A percentile compares a stretch with the other conserved stretches of the same genome.
phyloP scores from a whole-genome alignment of 2,888 invertebrate species.

The Lithosia quadra region DNA sequence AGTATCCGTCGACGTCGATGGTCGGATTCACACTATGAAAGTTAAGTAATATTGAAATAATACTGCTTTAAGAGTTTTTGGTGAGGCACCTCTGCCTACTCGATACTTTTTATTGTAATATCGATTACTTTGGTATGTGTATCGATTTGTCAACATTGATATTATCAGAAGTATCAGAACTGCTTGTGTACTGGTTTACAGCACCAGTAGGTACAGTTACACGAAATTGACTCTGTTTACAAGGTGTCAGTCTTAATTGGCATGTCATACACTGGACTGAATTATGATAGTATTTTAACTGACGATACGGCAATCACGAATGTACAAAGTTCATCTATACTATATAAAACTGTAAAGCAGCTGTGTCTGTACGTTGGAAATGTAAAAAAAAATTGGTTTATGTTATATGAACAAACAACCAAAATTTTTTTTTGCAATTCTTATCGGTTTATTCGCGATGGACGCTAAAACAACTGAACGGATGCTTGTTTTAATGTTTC shows the following conservation, averaged over 20 bases:
- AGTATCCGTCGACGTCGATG: too few species aligned
- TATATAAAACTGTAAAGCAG: too few species aligned
- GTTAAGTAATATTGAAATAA: too few species aligned
- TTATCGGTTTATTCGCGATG: too few species aligned
- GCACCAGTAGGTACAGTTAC: conserved; percentile 5
- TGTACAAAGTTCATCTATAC: background rate
- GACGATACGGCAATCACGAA: background rate
- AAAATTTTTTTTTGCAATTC: too few species aligned
- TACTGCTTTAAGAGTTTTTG: too few species aligned
- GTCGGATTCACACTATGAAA: too few species aligned
- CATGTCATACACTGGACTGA: background rate
- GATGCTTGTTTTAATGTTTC: too few species aligned
- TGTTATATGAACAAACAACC: too few species aligned
- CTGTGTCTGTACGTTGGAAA: too few species aligned
- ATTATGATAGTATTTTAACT: background rate
- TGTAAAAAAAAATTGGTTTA: too few species aligned
- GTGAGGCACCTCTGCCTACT: background rate
- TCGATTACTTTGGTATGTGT: conserved; percentile 13
- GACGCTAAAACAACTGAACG: too few species aligned
- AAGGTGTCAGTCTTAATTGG: conserved; percentile 2
- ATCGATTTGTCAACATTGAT: conserved; percentile 8
- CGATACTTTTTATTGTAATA: background rate
- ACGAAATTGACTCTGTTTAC: background rate
- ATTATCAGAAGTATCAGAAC: background rate
- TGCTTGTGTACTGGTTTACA: background rate